Base-by-base conservation (phyloP, 1,140 invertebrate species). In the Drosophila nigrodunni region DNA sequence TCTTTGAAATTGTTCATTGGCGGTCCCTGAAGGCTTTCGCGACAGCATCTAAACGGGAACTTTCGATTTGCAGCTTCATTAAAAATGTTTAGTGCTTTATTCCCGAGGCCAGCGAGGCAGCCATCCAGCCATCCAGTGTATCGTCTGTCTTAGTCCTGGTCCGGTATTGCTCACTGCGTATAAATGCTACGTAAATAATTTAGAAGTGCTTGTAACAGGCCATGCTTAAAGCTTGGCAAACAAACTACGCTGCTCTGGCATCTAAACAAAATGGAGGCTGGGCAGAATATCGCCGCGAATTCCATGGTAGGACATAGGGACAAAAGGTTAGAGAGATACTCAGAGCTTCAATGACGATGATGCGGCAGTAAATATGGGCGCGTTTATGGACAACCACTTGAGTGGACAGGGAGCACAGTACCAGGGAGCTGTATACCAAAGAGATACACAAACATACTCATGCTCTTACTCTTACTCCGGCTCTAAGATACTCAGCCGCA, bases 21-120 rank as follows among this genome's bases (percentile, higher is more conserved):
- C 46, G 25, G 39, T 69, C 39, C 57, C 65, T 41, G 34, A 34
- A 64, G 68, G 43, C 21, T 34, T 13, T n/a, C 18, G 21, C 41
- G 65, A 35, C 35, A 13, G 39, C 58, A 54, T 50, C 30, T 35
- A 47, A 60, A 61, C 21, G 47, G 46, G 13, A 74, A 69, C 68
- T 82, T 82, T 86, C 83, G 79, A 86, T 86, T 88, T 82, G 44
- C 67, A 49, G 79, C 76, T 88, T 87, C 79, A 82, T 82, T 88
- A 88, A 88, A 87, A 82, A 88, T 82, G 72, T 82, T 74, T 74
- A 74, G 79, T 79, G 79, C 72, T 71, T 82, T 77, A 78, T 87
- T 74, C 35, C 64, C 50, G 61, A 9, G 25, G 11, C 49, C 50
- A 47, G 44, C 1, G 7, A 18, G 47, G 9, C 10, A 41, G 35